These are phyloP conservation scores for Spermophilus dauricus DNA, from an alignment of 2,113 vertebrate species.

Conservation along the genomic window DNA sequence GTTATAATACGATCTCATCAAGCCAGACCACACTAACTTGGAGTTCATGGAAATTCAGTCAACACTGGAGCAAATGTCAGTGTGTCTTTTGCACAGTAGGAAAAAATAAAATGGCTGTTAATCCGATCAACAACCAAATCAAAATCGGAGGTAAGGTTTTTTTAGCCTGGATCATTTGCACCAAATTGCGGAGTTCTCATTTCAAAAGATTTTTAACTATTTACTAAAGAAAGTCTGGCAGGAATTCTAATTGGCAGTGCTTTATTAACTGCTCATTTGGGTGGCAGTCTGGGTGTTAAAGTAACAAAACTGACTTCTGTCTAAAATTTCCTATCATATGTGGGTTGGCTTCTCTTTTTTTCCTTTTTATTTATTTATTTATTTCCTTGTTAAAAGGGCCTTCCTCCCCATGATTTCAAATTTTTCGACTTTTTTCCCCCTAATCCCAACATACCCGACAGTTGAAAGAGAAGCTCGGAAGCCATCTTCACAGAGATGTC, in stretches of 20 bases:
- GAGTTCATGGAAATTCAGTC: constrained; percentile 33
- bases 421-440: neutral
- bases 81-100: constrained; percentile 24
- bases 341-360: neutral
- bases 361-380: too few species aligned
- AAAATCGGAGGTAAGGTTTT: constrained; percentile 56
- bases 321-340: neutral
- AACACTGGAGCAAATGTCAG: neutral
- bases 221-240: constrained; percentile 65
- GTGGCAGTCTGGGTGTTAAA: neutral
- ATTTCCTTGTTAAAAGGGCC: neutral
- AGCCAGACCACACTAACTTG: constrained; percentile 54
- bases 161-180: neutral
- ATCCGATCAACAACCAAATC: constrained; percentile 50
- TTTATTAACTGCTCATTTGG: constrained; percentile 9
- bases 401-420: neutral
- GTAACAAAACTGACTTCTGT: constrained; percentile 44
- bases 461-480: constrained; percentile 98
- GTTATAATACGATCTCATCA: constrained; percentile 42
- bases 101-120: neutral
- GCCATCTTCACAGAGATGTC: constrained; percentile 99
- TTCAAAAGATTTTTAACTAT: constrained; percentile 58
- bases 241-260: constrained; percentile 29
- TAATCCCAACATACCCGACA: constrained; percentile 93
- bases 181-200: constrained; percentile 52